These are phyloP conservation scores for Carterocephalus palaemon DNA, from an alignment of 2,888 invertebrate species.

Conservation along the genomic window DNA sequence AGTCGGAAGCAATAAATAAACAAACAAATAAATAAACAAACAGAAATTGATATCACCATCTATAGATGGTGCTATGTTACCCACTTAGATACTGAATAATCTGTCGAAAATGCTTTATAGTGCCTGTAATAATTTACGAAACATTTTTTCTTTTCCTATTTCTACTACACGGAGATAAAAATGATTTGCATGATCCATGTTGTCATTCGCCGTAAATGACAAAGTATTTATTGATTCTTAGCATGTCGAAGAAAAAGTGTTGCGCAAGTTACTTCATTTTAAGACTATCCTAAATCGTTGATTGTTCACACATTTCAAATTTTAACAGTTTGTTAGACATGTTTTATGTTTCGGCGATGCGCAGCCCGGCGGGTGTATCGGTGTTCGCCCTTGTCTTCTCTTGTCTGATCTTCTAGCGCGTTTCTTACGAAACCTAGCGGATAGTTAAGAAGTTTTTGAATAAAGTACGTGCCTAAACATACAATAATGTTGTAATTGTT, in stretches of 20 bases:
- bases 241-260: constrained; percentile 1
- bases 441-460: constrained; percentile 49
- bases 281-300: constrained; percentile 28
- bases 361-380: constrained; percentile 21
- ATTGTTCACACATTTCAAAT: constrained; percentile 31
- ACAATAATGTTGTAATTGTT: constrained; percentile 72
- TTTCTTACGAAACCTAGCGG: constrained; percentile 28
- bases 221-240: too few relatives aligned
- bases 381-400: constrained; percentile 25
- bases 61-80: constrained; percentile 22
- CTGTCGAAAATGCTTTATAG: constrained; percentile 13
- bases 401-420: constrained; percentile 26
- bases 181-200: too few relatives aligned
- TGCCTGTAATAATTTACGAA: constrained; percentile 7
- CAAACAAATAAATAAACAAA: too few relatives aligned
- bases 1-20: too few relatives aligned
- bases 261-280: constrained; percentile 4
- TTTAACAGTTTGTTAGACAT: constrained; percentile 10
- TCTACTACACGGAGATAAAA: background rate
- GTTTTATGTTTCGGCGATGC: constrained; percentile 26
- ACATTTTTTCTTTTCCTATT: constrained; percentile 9
- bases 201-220: too few relatives aligned
- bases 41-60: too few relatives aligned
- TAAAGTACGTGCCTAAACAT: constrained; percentile 73
- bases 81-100: constrained; percentile 21